Percentiles rank a stretch among this genome's conserved stretches.
These are phyloP conservation scores for Erebia aethiops DNA, from an alignment of 2,888 invertebrate species.

Conservation along the genomic window DNA sequence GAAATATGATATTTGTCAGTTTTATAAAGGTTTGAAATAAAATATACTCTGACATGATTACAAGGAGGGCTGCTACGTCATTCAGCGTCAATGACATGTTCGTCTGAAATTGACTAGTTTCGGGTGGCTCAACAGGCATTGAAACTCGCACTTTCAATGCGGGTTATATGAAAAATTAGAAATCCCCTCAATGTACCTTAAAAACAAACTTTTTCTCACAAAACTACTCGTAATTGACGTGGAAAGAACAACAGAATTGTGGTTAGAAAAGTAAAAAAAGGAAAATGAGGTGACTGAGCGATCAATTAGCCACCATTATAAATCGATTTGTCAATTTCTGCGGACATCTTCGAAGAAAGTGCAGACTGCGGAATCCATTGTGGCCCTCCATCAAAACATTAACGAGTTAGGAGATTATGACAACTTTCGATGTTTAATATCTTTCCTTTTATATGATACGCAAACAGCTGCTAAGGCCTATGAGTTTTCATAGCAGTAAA, in stretches of 20 bases:
- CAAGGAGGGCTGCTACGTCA: too few species aligned
- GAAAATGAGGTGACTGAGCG: slow-evolving; percentile 18
- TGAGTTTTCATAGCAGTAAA: too few species aligned
- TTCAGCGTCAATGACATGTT: too few species aligned
- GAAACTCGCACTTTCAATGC: too few species aligned
- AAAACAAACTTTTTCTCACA: background rate
- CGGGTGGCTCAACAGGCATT: too few species aligned
- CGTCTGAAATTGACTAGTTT: too few species aligned
- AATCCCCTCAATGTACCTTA: too few species aligned
- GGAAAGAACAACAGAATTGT: slow-evolving; percentile 3
- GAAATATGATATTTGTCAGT: too few species aligned
- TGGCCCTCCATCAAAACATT: slow-evolving; percentile 19
- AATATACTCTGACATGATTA: too few species aligned
- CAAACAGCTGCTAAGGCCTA: background rate
- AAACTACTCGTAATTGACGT: background rate
- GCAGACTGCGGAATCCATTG: slow-evolving; percentile 58
- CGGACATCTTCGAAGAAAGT: slow-evolving; percentile 55
- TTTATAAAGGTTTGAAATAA: too few species aligned
- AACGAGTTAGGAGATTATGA: slow-evolving; percentile 20
- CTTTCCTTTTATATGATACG: background rate
- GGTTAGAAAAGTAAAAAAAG: slow-evolving; percentile 8
- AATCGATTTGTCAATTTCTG: slow-evolving; percentile 64
- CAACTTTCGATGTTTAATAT: background rate
- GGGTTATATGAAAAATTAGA: too few species aligned
- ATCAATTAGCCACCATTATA: slow-evolving; percentile 66